Conservation (phyloP, 2,797 vertebrate species). For the Pseudopleuronectes americanus region DNA sequence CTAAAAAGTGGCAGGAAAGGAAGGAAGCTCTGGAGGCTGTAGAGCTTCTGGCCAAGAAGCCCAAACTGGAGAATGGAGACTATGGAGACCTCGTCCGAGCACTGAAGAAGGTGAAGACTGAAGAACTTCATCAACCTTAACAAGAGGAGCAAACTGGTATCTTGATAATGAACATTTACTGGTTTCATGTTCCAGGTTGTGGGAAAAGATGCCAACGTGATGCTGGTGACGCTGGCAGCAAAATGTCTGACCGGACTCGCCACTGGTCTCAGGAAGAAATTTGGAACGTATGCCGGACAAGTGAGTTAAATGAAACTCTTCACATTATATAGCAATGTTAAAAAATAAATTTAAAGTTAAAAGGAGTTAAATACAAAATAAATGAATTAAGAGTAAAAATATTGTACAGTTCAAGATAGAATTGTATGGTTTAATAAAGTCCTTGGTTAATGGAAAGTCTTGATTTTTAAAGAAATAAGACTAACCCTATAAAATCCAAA, state of each 20-base stretch:
- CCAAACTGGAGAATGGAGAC: slow-evolving; percentile 94
- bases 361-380: too few relatives aligned
- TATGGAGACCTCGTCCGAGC: slow-evolving; percentile 94
- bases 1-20: slow-evolving; percentile 99
- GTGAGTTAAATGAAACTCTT: slow-evolving; percentile 78
- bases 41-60: slow-evolving; percentile 92
- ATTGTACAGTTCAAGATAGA: too few relatives aligned
- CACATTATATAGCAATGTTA: not conserved
- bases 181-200: slow-evolving; percentile 86
- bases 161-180: not conserved
- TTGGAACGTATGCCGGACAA: slow-evolving; percentile 95
- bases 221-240: slow-evolving; percentile 95
- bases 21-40: slow-evolving; percentile 96
- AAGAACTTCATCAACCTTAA: not conserved
- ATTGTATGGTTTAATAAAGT: too few relatives aligned
- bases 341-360: too few relatives aligned
- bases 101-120: slow-evolving; percentile 91
- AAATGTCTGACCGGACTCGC: slow-evolving; percentile 95
- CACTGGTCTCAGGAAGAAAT: slow-evolving; percentile 95
- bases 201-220: slow-evolving; percentile 97
- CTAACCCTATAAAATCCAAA: too few relatives aligned
- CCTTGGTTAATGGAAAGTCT: too few relatives aligned
- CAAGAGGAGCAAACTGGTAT: too few relatives aligned
- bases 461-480: too few relatives aligned
- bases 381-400: too few relatives aligned